Evolutionary conservation across 2,888 invertebrate species (phyloP).

Genomic region (Noctuana brunneofusca): DNA sequence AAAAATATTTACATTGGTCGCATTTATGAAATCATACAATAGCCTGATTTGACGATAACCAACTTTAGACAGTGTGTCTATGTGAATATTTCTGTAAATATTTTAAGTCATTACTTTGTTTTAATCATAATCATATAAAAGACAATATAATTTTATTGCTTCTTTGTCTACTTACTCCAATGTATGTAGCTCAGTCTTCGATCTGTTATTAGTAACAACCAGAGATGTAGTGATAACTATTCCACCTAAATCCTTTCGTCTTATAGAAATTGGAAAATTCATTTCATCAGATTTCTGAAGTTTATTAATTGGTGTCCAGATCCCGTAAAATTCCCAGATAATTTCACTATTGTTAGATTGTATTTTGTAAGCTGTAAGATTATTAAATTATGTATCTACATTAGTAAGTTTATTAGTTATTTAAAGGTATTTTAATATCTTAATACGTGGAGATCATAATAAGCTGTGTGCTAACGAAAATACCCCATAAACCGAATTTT

Average conservation of each 20-base stretch:
- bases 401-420: not conserved
- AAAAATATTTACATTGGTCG: constrained; percentile 48
- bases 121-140: not conserved
- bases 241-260: constrained; percentile 57
- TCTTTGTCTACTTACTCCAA: constrained; percentile 45
- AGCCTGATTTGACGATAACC: constrained; percentile 48
- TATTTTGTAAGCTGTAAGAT: constrained; percentile 57
- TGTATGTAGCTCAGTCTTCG: constrained; percentile 49
- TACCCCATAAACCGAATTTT: no score
- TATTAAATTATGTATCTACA: not conserved
- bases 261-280: constrained; percentile 44
- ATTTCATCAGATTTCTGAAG: constrained; percentile 46
- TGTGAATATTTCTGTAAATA: constrained; percentile 21
- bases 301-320: constrained; percentile 51
- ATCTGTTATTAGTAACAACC: constrained; percentile 47
- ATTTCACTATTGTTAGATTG: constrained; percentile 43
- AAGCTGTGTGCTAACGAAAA: no score
- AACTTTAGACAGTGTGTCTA: constrained; percentile 45
- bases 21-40: constrained; percentile 61
- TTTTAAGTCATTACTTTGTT: not conserved
- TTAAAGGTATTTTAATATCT: no score
- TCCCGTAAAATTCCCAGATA: constrained; percentile 54
- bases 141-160: not conserved
- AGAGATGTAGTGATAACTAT: constrained; percentile 40
- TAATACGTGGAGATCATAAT: no score